Evolutionary conservation across 2,797 vertebrate species (phyloP).

Genomic region (Cottoperca gobio): DNA sequence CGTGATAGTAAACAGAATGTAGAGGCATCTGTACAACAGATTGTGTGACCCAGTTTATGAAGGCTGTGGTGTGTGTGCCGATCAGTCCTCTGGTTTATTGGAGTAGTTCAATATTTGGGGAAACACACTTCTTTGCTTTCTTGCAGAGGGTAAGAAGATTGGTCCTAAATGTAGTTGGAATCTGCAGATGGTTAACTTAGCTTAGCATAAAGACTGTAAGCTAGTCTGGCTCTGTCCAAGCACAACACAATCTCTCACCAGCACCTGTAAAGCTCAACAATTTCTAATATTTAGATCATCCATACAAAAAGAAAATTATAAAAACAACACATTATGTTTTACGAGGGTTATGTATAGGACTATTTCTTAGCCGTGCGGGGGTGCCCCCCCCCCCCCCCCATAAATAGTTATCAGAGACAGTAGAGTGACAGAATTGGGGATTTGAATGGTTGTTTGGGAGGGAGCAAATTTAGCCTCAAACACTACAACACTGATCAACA

Average conservation of each 20-base stretch:
- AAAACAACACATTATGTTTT: not conserved
- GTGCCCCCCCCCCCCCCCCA: too few relatives aligned
- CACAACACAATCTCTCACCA: not conserved
- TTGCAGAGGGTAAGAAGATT: not conserved
- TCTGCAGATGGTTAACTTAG: not conserved
- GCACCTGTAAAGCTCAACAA: not conserved
- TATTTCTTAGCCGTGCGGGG: too few relatives aligned
- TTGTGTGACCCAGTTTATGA: conserved; percentile 51
- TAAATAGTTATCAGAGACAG: not conserved
- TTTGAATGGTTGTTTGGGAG: not conserved
- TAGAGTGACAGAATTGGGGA: not conserved
- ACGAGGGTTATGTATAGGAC: not conserved
- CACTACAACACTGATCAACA: not conserved
- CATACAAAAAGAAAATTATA: not conserved
- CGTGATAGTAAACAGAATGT: conserved; percentile 62
- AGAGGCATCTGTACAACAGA: conserved; percentile 55
- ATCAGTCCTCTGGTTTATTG: conserved; percentile 11
- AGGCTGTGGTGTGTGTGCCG: conserved; percentile 6
- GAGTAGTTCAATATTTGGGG: not conserved
- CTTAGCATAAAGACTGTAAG: not conserved
- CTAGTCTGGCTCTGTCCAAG: not conserved
- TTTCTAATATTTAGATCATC: not conserved
- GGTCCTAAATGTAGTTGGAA: not conserved
- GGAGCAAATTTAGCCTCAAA: not conserved
- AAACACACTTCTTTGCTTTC: not conserved